Percentiles rank a stretch among this genome's conserved stretches.
These are phyloP conservation scores for Aphelenchoides fujianensis DNA, from an alignment of 1,140 invertebrate genomes.

Conservation along the genomic window DNA sequence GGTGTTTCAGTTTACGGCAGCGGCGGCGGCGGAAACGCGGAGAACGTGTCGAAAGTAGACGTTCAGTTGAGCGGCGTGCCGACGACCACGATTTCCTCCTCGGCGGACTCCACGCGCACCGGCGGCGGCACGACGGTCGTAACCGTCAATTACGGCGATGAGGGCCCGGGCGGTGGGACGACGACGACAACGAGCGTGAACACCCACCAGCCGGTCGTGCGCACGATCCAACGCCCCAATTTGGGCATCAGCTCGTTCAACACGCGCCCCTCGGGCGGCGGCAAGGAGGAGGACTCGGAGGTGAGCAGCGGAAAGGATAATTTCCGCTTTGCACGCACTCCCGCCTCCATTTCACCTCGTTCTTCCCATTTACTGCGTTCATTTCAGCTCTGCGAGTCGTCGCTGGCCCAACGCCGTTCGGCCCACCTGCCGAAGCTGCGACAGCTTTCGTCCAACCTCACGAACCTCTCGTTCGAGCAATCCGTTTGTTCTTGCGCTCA, in stretches of 20 bases:
- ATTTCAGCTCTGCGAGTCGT: slow-evolving; percentile 46
- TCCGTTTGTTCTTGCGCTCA: slow-evolving; percentile 16
- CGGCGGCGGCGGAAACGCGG: not conserved
- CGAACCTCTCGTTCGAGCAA: slow-evolving; percentile 23
- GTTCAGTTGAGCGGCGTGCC: not conserved
- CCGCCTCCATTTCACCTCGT: too few species aligned
- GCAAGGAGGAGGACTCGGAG: not conserved
- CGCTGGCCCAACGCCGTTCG: slow-evolving; percentile 57
- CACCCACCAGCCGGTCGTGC: not conserved
- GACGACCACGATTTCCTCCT: too few species aligned
- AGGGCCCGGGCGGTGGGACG: too few species aligned
- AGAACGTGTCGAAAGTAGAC: not conserved
- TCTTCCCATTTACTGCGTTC: not conserved
- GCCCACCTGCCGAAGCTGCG: slow-evolving; percentile 54
- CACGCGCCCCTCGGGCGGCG: too few species aligned
- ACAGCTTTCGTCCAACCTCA: slow-evolving; percentile 36
- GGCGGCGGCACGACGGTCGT: too few species aligned
- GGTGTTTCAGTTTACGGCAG: too few species aligned
- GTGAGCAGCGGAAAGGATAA: not conserved
- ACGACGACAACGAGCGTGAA: too few species aligned
- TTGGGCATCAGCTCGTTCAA: not conserved
- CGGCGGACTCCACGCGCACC: not conserved
- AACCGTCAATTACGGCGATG: too few species aligned
- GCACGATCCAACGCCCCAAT: not conserved
- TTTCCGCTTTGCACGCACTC: too few species aligned